Conservation (phyloP, 2,797 vertebrate genomes). For the Bovichtus variegatus region DNA sequence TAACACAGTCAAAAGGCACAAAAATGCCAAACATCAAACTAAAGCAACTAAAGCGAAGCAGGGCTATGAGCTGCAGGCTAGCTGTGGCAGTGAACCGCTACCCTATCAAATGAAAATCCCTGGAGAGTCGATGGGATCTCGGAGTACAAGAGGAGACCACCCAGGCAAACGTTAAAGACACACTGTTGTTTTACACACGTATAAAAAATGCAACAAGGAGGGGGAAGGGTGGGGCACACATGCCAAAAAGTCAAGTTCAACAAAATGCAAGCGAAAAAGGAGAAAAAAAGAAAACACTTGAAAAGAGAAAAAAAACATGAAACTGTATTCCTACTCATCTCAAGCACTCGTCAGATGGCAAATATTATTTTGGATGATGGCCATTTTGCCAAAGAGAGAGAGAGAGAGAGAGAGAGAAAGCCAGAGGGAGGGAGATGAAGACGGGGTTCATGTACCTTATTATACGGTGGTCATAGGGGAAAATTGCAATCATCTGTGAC, state of each 20-base stretch:
- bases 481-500: constrained; percentile 86
- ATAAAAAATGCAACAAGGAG: constrained; percentile 55
- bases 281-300: constrained; percentile 31
- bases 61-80: constrained; percentile 41
- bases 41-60: constrained; percentile 32
- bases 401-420: constrained; percentile 57
- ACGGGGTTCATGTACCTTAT: constrained; percentile 80
- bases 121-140: constrained; percentile 53
- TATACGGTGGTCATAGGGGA: constrained; percentile 79
- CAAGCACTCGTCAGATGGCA: constrained; percentile 82
- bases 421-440: constrained; percentile 43
- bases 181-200: constrained; percentile 72
- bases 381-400: constrained; percentile 67
- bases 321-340: constrained; percentile 78
- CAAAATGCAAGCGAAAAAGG: constrained; percentile 31
- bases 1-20: neutral
- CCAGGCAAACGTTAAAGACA: constrained; percentile 70
- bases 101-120: constrained; percentile 68
- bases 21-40: constrained; percentile 14
- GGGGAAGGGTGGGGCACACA: constrained; percentile 44
- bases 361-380: constrained; percentile 82
- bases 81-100: constrained; percentile 60
- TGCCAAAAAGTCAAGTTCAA: constrained; percentile 78
- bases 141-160: constrained; percentile 76
- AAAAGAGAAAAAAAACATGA: constrained; percentile 56